Evolutionary conservation across 2,888 invertebrate species (phyloP), one percentile per base, ranked within the genome.

Genomic region (Hirtodrosophila duncani): DNA sequence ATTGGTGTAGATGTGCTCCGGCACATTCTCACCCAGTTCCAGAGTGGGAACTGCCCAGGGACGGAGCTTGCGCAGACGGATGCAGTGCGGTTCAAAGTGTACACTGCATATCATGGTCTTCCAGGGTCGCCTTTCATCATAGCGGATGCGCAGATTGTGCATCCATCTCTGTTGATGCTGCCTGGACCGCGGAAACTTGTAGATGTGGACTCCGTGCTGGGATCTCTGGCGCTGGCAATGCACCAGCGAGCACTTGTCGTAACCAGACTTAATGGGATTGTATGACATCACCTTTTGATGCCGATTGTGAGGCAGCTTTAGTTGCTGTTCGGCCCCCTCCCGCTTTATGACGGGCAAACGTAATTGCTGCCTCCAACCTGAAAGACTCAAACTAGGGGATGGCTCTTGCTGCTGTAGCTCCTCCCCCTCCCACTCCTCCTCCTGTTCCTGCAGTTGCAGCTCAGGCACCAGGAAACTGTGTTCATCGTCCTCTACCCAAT

Each of bases 41-140:
- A 84, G 46, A 0, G 83, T 84, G 3, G 83, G 83, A 37, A 84
- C 67, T 1, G 85, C 80, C 85, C 83, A 84, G 11, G 72, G 68
- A 2, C 75, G 68, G 8, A 84, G 61, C 34, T 79, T 77, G 7
- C 81, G 53, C 8, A 65, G 43, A 13, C 60, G 46, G 3, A 77
- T 64, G 34, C 82, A 78, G 2, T 38, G 37, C 3, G 63, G 37
- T 20, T 79, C 82, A 16, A 78, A 78, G 20, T 78, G 78, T 1
- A 37, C 81, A 42, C 81, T 75, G 24, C 78, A 78, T 10, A 78
- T 80, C 56, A 78, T 66, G 2, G 64, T 79, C 31, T 81, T 81
- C 68, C 83, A 81, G 9, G 83, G 80, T 0, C 68, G 58, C 2
- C 55, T 42, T 3, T 74, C 74, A 17, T 81, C 78, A 27, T 74